phyloP scores from a whole-genome alignment of 2,113 vertebrate species.

The Myotis brandtii region DNA sequence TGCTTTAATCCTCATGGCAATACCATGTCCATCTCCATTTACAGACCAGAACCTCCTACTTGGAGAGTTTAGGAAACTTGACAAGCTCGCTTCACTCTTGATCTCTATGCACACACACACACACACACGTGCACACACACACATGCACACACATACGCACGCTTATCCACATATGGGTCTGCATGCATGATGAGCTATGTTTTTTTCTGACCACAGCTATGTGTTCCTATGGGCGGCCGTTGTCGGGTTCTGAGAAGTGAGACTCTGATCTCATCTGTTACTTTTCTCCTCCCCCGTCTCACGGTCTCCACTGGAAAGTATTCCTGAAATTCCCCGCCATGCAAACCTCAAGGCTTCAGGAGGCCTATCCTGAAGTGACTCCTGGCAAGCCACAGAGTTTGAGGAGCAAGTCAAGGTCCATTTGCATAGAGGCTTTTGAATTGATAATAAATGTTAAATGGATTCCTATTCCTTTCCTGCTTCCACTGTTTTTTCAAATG shows the following conservation, averaged over 20 bases:
- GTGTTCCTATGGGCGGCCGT: not conserved
- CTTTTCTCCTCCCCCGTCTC: not conserved
- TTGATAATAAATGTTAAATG: not conserved
- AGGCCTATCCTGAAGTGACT: not conserved
- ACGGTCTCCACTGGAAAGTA: not conserved
- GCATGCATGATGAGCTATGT: not conserved
- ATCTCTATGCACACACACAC: not conserved
- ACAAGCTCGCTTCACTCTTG: not conserved
- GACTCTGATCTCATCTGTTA: not conserved
- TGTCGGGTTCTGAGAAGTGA: not conserved
- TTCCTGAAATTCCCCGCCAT: not conserved
- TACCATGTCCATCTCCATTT: not conserved
- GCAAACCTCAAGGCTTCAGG: not conserved
- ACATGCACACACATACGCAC: too few species aligned
- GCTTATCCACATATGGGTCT: not conserved
- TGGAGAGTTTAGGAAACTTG: not conserved
- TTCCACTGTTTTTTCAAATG: not conserved
- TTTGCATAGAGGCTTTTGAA: not conserved
- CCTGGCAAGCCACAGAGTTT: not conserved
- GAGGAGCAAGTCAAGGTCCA: not conserved
- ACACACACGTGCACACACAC: rapidly evolving
- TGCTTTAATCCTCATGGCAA: not conserved
- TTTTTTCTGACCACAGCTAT: not conserved
- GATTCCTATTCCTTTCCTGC: not conserved
- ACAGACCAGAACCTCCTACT: not conserved